A percentile compares a stretch with the other conserved stretches of the same genome.
These are phyloP conservation scores for Pavo muticus DNA, from an alignment of 2,113 vertebrate species.

Conservation along the genomic window DNA sequence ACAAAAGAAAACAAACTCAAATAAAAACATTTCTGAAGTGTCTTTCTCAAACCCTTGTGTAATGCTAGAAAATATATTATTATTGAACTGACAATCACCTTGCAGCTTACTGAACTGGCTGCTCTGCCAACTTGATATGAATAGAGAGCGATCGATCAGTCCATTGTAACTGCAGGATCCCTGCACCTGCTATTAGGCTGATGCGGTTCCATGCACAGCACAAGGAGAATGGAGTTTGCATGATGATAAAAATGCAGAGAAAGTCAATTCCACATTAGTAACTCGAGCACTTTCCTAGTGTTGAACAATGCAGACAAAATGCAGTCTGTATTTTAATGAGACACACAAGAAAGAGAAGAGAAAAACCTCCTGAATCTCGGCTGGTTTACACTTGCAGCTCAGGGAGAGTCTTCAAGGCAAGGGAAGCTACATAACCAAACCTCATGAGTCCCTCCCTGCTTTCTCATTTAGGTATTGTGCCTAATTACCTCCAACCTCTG, in stretches of 20 bases:
- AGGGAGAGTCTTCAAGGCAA: background rate
- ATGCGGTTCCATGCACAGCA: background rate
- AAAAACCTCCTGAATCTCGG: background rate
- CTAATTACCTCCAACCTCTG: background rate
- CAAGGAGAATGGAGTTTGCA: background rate
- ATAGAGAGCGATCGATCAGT: background rate
- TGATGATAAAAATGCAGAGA: background rate
- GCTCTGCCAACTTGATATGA: slow-evolving; percentile 42
- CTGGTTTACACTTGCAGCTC: background rate
- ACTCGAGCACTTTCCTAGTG: background rate
- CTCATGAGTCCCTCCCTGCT: background rate
- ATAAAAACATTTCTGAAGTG: background rate
- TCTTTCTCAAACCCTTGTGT: background rate
- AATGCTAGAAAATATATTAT: background rate
- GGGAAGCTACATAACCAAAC: background rate
- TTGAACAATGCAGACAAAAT: background rate
- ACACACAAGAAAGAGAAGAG: background rate
- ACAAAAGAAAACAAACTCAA: background rate
- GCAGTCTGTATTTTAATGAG: background rate
- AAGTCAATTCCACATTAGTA: background rate
- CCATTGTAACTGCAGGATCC: background rate
- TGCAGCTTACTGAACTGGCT: slow-evolving; percentile 33
- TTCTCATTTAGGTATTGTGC: background rate
- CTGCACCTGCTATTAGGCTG: background rate
- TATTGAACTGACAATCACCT: background rate